phyloP scores from a whole-genome alignment of 2,797 vertebrate species.

The Calcarius lapponicus region DNA sequence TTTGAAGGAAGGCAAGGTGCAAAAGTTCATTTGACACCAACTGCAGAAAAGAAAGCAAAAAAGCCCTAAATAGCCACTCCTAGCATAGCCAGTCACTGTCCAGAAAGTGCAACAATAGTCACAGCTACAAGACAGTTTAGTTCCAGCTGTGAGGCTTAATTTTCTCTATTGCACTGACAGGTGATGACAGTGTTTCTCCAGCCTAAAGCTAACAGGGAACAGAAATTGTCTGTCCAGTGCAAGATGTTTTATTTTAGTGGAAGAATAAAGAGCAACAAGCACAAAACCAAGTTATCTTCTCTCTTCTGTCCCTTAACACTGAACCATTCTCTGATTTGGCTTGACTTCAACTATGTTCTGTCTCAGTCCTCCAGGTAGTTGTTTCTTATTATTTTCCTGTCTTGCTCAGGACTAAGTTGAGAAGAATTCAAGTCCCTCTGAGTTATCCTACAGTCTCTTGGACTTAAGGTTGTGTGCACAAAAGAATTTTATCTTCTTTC shows the following conservation, averaged over 20 bases:
- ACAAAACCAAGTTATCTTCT: not conserved
- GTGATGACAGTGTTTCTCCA: constrained; percentile 14
- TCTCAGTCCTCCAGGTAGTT: not conserved
- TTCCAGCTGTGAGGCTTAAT: constrained; percentile 6
- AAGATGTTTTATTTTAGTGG: not conserved
- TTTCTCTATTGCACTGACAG: not conserved
- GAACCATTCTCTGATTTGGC: not conserved
- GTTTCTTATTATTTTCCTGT: not conserved
- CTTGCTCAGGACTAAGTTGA: not conserved
- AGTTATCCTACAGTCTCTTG: not conserved
- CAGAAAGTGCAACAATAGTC: not conserved
- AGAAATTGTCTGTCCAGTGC: constrained; percentile 7
- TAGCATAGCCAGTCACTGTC: not conserved
- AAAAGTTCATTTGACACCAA: not conserved
- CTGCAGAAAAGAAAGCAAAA: not conserved
- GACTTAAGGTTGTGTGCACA: not conserved
- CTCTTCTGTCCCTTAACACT: not conserved
- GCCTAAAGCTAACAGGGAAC: not conserved
- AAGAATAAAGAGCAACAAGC: not conserved
- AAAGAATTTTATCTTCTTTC: not conserved
- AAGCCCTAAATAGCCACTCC: not conserved
- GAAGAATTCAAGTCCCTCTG: not conserved
- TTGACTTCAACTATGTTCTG: not conserved
- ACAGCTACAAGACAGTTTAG: not conserved
- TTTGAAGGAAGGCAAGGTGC: not conserved